These are phyloP conservation scores for Delphinus delphis DNA, from an alignment of 2,113 vertebrate genomes.

Conservation along the genomic window DNA sequence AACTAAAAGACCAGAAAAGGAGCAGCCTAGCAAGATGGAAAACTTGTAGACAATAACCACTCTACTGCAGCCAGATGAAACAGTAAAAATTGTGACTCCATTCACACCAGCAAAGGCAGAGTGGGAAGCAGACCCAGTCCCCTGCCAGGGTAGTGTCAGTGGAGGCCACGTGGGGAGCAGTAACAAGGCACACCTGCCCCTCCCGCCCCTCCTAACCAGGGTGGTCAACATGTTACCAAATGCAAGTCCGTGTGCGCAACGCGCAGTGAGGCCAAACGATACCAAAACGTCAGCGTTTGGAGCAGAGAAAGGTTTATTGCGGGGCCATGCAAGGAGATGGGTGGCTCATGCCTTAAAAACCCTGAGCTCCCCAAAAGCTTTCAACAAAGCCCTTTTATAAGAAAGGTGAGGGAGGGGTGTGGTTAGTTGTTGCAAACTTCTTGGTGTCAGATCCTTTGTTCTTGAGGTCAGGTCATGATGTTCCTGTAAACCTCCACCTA, in stretches of 20 bases:
- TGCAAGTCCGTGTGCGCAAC: background rate
- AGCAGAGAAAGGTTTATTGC: background rate
- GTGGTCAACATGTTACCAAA: background rate
- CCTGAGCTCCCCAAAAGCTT: background rate
- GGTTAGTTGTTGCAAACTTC: background rate
- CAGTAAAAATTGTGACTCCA: background rate
- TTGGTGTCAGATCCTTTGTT: background rate
- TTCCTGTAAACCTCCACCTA: too few relatives aligned
- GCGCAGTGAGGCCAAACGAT: background rate
- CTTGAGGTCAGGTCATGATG: too few relatives aligned
- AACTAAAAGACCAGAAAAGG: background rate
- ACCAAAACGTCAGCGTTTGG: background rate
- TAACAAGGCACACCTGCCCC: background rate
- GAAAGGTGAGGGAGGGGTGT: background rate
- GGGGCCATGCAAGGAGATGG: background rate
- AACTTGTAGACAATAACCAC: conserved; percentile 22
- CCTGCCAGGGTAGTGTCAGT: background rate
- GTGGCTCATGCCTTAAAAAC: background rate
- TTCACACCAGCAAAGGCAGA: background rate
- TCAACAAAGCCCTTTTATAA: background rate
- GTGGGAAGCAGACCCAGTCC: background rate
- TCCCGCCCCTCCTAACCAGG: background rate
- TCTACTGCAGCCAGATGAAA: background rate
- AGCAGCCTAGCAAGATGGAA: background rate
- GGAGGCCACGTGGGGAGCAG: background rate